Base-by-base conservation (phyloP, 2,888 invertebrate species). In the Leptinotarsa tumamoca region DNA sequence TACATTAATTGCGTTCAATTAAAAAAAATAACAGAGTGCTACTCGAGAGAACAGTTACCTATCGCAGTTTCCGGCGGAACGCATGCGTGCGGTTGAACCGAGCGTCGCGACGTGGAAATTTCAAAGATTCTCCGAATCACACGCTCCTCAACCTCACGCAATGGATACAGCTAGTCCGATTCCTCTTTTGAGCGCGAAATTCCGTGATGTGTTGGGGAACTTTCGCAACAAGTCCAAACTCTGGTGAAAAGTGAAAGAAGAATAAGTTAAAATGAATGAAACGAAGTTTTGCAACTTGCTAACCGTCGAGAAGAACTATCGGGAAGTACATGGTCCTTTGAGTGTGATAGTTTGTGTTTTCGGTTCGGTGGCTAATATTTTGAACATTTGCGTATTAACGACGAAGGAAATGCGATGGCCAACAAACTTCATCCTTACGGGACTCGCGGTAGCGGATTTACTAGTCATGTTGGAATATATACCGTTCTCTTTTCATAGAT, bases 391-490 rank as follows among this genome's bases (percentile, higher is more conserved):
- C 58, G 96, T 98, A 15, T 90, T 98, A 71, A 95, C 97, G 13
- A 92, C 96, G 17, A 93, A 94, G 50, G 96, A 97, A 88, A 98
- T 98, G 97, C 90, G 92, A 79, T 96, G 96, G 75, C 94, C 98
- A 4, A 98, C 97, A 49, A 98, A 98, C 89, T 93, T 95, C 71
- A 96, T 98, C 76, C 92, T 98, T 58, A 96, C 96, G 0, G 96
- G 95, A 5, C 90, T 96, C 50, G 98, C 98, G 0, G 93, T 97
- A 13, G 96, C 98, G 18, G 98, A 98, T 87, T 91, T 98, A 51
- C 91, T 97, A n/a, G 97, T 98, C 18, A 98, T 98, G 94, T 90
- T 98, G 83, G 96, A 96, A 84, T 98, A 98, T 88, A 95, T 98
- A 79, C 97, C 98, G 0, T 97, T 95, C 87, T 94, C 95, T 3